Base-by-base conservation (phyloP, 2,888 invertebrate genomes). In the Germaria angustata region DNA sequence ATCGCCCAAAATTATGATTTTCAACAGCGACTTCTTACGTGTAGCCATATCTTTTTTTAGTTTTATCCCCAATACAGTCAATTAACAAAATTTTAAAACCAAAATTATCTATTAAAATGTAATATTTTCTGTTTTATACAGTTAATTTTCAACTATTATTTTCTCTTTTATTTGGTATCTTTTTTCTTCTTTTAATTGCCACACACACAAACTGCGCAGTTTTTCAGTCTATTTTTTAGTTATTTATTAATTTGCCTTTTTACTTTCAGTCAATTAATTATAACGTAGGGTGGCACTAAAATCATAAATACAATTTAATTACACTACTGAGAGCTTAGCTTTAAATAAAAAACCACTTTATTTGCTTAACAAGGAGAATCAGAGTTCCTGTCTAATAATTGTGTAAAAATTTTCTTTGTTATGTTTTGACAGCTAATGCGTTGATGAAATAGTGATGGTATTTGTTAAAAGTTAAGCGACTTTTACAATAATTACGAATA, bases 1-100 rank as follows among this genome's bases (percentile, higher is more conserved):
- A 91, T 99, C 99, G 57, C 99, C 99, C 87, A 99, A 93, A 91
- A 99, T 99, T 90, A 99, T 98, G 79, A 99, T 98, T 93, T 99
- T 99, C 88, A 99, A 92, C 79, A 99, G 93, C 86, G 97, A 95
- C 95, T 99, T 99, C 95, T 98, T 99, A 90, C 96, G 95, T 85
- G 96, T 95, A 86, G 97, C 95, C 97, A 97, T 97, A 92, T 91
- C n/a, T n/a, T 93, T 84, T 63, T 63, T 69, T 22, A 51, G 34
- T 41, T 59, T 57, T 76, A 53, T 72, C 76, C 80, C 55, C 28
- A 71, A 13, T 11, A 59, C 65, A 73, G 53, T 36, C 44, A 72
- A 72, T 72, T 76, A 53, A 51, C 20, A 49, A 65, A 78, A 69
- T 51, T 51, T 63, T 8, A 44, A 76, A 69, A 34, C 32, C 11